Evolutionary conservation across 2,113 vertebrate genomes (phyloP), one percentile per base, ranked within the genome.

Genomic region (Phasianus colchicus): DNA sequence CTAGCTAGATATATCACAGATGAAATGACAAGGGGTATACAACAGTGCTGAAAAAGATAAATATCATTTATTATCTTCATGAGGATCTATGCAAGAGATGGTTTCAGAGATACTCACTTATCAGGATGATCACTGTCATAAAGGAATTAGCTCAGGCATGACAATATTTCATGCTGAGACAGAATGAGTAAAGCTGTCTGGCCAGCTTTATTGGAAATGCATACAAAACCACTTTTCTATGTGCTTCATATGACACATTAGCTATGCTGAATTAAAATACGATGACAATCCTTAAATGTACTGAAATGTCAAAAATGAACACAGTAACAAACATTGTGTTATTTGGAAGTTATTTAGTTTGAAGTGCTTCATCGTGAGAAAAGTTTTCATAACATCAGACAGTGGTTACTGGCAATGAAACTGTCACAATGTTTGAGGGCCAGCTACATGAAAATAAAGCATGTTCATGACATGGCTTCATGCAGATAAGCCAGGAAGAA

Each of bases 381-480:
- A 89, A 66, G 6, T 75, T 91, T 47, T 43, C 21, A 15, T 45
- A 36, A 63, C 54, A 40, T 10, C 29, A 50, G 48, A n/a, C 9
- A 78, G 48, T 20, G 69, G 29, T 43, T 95, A 24, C 16, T 82
- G 50, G 24, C 43, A 85, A 30, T 1, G 3, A 55, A 79, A 40
- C 36, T 47, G 67, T 58, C 79, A 57, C 40, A 58, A 43, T 75
- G 2, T 36, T 9, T 60, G 38, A 85, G 42, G 73, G 64, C 22
- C 6, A 13, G 30, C 32, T 22, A 12, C 19, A 29, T 18, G n/a
- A 60, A 85, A 63, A 80, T 14, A 15, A 65, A 82, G 50, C 42
- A 14, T 42, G 25, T 0, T 0, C 0, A 1, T 69, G 58, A 54
- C 34, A 75, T 0, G 11, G 43, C 29, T 85, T n/a, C 84, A 72